Percentiles rank a stretch among this genome's conserved stretches.
Conservation (phyloP, 2,888 invertebrate species). For the Petrolisthes cinctipes region DNA sequence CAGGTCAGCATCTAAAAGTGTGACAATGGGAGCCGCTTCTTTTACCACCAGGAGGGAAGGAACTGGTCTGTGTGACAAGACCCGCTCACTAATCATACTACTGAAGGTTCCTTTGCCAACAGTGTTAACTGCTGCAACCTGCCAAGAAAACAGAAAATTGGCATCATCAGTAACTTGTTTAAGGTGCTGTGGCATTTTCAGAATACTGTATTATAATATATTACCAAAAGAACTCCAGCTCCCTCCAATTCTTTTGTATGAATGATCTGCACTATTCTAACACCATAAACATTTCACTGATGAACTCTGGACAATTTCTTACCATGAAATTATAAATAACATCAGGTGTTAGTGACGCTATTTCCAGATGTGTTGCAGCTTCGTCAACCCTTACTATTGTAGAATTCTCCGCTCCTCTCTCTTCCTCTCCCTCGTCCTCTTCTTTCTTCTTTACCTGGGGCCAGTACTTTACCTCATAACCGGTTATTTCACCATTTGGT, state of each 20-base stretch:
- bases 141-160: neutral
- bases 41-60: constrained; percentile 42
- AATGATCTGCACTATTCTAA: no score
- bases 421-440: neutral
- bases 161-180: neutral
- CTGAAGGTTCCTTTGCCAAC: constrained; percentile 56
- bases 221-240: no score
- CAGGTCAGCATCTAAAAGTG: constrained; percentile 43
- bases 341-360: constrained; percentile 17
- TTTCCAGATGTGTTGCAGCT: constrained; percentile 6
- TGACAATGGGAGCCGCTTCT: constrained; percentile 8
- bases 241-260: no score
- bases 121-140: constrained; percentile 53
- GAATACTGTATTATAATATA: no score
- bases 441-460: neutral
- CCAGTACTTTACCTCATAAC: constrained; percentile 82
- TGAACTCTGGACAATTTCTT: neutral
- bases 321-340: constrained; percentile 39
- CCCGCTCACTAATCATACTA: neutral
- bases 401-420: constrained; percentile 1
- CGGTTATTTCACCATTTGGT: constrained; percentile 81
- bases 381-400: constrained; percentile 15
- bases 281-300: no score
- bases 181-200: no score
- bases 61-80: constrained; percentile 31